phyloP scores from a whole-genome alignment of 92 coral and sea anemone genomes.

The Palythoa grandis region DNA sequence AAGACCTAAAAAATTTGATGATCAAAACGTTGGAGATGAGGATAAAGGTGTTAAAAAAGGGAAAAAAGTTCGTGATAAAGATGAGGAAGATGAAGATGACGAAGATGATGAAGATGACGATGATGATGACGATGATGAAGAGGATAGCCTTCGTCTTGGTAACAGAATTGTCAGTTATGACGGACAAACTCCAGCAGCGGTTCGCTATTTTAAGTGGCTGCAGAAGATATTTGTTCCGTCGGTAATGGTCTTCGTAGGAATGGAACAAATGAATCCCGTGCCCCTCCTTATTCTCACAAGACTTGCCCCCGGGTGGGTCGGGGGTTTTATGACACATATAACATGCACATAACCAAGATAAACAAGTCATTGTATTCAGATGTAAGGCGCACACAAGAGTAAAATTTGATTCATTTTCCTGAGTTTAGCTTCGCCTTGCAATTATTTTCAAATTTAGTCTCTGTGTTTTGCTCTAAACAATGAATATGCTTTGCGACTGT shows the following conservation, averaged over 20 bases:
- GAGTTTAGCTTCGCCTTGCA: not conserved
- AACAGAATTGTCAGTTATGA: not conserved
- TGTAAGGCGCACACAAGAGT: not conserved
- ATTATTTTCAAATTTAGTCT: too few species aligned
- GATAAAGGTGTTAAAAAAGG: not conserved
- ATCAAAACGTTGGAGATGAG: not conserved
- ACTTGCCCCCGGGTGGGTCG: constrained; percentile 75
- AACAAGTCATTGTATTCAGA: not conserved
- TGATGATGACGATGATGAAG: not conserved
- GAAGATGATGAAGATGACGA: not conserved
- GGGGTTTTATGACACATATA: constrained; percentile 53
- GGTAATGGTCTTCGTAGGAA: constrained; percentile 48
- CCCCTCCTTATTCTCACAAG: constrained; percentile 52
- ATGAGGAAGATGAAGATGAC: not conserved
- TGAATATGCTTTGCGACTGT: not conserved
- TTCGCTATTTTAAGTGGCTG: constrained; percentile 49
- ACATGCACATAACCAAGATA: constrained; percentile 17
- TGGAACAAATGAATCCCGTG: constrained; percentile 60
- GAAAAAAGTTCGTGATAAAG: not conserved
- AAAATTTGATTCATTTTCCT: not conserved
- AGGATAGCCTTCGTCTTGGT: not conserved
- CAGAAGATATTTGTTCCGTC: constrained; percentile 51
- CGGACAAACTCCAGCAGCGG: not conserved
- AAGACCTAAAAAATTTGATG: not conserved
- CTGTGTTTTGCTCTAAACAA: not conserved